Percentiles rank a stretch among this genome's conserved stretches.
phyloP scores from a whole-genome alignment of 2,113 vertebrate genomes.

The Aphelocoma coerulescens region DNA sequence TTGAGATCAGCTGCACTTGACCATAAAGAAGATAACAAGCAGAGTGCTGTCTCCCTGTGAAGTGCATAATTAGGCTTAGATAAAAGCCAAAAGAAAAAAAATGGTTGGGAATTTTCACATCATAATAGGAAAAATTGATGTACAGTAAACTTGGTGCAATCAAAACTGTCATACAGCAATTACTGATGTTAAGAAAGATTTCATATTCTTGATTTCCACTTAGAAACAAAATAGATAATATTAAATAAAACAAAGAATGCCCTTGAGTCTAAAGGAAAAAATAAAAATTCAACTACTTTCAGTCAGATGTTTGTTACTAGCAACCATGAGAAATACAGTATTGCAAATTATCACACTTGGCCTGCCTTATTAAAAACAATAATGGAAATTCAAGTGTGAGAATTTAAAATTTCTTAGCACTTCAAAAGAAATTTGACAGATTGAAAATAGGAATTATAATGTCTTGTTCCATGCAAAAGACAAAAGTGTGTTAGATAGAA shows the following conservation, averaged over 20 bases:
- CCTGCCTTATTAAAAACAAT: neutral
- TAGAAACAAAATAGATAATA: neutral
- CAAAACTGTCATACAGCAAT: neutral
- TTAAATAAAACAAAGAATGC: neutral
- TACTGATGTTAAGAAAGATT: neutral
- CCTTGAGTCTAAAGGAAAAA: neutral
- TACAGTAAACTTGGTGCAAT: neutral
- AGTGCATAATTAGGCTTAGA: neutral
- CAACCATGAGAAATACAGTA: neutral
- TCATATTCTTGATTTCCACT: neutral
- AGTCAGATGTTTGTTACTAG: neutral
- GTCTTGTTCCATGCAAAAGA: neutral
- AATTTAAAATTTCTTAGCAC: neutral
- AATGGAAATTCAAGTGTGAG: neutral
- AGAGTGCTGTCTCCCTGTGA: neutral
- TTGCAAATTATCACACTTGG: neutral
- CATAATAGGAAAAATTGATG: accelerated
- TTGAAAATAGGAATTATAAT: neutral
- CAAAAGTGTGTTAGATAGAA: neutral
- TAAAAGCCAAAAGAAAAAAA: neutral
- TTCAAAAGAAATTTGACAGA: neutral
- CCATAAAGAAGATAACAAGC: neutral
- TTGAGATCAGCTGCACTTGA: neutral
- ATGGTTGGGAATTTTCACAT: neutral
- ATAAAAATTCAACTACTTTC: neutral